phyloP scores from a whole-genome alignment of 1,140 invertebrate species.

The Odontomachus brunneus region DNA sequence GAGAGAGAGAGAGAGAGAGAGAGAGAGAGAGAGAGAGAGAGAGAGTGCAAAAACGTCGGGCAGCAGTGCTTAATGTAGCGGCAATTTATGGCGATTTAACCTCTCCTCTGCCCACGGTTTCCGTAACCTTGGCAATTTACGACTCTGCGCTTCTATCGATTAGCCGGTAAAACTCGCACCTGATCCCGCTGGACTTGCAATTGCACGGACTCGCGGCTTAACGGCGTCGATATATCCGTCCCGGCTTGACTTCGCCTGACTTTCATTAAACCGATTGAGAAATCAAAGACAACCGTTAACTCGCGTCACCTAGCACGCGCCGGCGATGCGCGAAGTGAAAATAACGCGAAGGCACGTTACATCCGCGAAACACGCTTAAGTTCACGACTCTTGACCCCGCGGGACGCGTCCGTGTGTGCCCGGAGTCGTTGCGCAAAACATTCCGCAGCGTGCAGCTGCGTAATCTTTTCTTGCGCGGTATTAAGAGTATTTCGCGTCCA shows the following conservation, averaged over 20 bases:
- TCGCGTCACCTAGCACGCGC: neutral
- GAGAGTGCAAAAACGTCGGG: conserved; percentile 38
- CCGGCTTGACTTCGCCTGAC: conserved; percentile 27
- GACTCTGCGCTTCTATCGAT: conserved; percentile 71
- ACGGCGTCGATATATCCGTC: conserved; percentile 44
- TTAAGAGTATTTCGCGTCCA: conserved; percentile 22
- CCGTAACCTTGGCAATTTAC: conserved; percentile 71
- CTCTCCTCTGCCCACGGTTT: conserved; percentile 38
- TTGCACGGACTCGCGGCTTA: conserved; percentile 62
- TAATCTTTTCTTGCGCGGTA: conserved; percentile 18
- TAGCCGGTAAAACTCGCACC: conserved; percentile 69
- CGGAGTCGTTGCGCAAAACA: neutral
- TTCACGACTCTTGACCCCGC: no score
- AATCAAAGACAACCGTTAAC: conserved; percentile 44
- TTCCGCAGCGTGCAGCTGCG: neutral
- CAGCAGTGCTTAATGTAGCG: conserved; percentile 63
- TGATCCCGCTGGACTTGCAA: conserved; percentile 63
- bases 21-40: neutral
- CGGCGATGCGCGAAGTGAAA: neutral
- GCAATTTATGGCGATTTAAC: conserved; percentile 73
- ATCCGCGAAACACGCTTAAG: no score
- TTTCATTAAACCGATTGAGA: conserved; percentile 57
- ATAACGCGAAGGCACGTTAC: neutral
- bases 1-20: neutral
- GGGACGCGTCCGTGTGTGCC: no score